Conservation (phyloP, 2,113 vertebrate genomes). For the Parus major region DNA sequence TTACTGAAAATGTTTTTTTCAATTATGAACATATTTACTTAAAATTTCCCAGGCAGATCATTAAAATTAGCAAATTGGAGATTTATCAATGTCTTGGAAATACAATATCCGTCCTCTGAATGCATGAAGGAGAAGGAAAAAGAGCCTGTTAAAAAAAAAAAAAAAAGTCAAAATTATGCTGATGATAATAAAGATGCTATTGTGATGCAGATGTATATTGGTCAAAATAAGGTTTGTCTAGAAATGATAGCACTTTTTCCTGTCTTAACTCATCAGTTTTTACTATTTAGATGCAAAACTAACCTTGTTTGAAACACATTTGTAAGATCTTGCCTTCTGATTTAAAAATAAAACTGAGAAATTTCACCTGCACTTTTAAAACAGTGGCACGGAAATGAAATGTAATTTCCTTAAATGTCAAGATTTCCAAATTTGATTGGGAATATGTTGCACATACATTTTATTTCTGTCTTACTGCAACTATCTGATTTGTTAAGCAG, state of each 20-base stretch:
- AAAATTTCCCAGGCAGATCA: background rate
- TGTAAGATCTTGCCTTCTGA: background rate
- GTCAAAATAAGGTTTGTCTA: background rate
- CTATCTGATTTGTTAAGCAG: background rate
- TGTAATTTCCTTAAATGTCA: slow-evolving; percentile 51
- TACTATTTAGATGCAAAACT: background rate
- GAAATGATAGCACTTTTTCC: background rate
- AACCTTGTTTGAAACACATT: background rate
- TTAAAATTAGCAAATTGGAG: background rate
- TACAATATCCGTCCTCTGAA: background rate
- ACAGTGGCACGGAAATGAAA: slow-evolving; percentile 11
- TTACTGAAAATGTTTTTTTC: background rate
- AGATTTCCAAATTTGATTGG: slow-evolving; percentile 31
- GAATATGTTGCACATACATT: background rate
- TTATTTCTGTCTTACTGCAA: background rate
- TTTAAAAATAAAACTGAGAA: slow-evolving; percentile 7
- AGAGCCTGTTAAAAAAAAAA: background rate
- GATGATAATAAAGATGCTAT: background rate
- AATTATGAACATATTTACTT: background rate
- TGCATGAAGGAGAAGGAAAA: background rate
- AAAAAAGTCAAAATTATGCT: background rate
- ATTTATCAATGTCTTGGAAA: background rate
- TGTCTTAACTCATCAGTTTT: background rate
- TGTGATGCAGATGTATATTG: background rate
- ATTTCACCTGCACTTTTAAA: slow-evolving; percentile 18